Conservation (phyloP, 2,113 vertebrate species). For the Hystrix brachyura region DNA sequence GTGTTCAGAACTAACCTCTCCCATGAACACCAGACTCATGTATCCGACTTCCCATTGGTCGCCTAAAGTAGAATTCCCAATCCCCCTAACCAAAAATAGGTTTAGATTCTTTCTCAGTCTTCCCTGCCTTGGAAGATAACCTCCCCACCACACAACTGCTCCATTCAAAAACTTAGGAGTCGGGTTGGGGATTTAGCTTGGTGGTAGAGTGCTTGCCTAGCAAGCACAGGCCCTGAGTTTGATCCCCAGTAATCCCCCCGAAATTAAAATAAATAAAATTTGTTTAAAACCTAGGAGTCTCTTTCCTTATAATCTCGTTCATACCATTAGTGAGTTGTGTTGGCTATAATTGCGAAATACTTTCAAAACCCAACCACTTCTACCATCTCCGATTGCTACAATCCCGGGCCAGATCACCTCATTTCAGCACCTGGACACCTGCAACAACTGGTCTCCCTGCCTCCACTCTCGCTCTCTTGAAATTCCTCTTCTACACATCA, state of each 20-base stretch:
- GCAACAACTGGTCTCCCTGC: background rate
- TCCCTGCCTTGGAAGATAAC: background rate
- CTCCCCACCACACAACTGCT: background rate
- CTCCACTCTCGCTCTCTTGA: background rate
- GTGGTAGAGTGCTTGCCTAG: too few species aligned
- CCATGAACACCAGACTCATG: background rate
- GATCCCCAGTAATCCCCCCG: too few species aligned
- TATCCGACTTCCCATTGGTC: background rate
- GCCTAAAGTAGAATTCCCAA: background rate
- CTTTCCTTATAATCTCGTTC: background rate
- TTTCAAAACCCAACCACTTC: background rate
- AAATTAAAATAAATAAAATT: too few species aligned
- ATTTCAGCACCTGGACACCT: background rate
- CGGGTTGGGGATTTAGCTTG: background rate
- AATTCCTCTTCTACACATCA: background rate
- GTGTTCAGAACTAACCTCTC: background rate
- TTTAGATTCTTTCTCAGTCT: background rate
- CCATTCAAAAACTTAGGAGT: background rate
- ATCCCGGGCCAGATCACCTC: background rate
- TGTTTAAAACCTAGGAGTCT: background rate
- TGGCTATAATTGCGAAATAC: background rate
- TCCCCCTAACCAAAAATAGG: background rate
- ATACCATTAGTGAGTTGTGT: background rate
- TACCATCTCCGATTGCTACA: background rate
- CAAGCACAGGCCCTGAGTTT: too few species aligned